Evolutionary conservation across 2,888 invertebrate genomes (phyloP), one percentile per base, ranked within the genome.

Genomic region (Drosophila anceps): DNA sequence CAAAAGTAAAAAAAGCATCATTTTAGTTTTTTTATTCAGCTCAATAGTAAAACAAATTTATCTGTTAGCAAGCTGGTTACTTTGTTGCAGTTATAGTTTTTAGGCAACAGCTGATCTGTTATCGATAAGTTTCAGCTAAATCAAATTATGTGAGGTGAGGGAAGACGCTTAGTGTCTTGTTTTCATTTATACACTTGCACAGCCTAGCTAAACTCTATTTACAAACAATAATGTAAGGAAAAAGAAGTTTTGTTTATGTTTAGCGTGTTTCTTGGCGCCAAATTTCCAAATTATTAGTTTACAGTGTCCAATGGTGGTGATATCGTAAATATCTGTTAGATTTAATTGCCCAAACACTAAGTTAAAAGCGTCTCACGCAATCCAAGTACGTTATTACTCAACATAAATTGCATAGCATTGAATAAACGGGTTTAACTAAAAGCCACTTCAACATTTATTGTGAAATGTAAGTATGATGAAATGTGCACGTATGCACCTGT

Each of bases 401-500:
- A 78, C 41, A 41, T 27, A 69, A 76, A 73, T 62, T 65, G 46
- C 64, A 27, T 24, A 37, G 35, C 39, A 41, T 39, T 58, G n/a
- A 10, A 44, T 15, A 53, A 69, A 77, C 76, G 46, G 66, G 78
- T 74, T 77, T 69, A 20, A n/a, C 24, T 20, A 9, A 61, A 29
- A 8, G 13, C 27, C 18, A 37, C 2, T 72, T 62, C n/a, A 31
- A 24, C 33, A 50, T 60, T n/a, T 37, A 9, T 70, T 66, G 60
- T 33, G 50, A 78, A 78, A 66, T 70, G 76, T 77, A 61, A 78
- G 76, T 78, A 58, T 74, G 66, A 74, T 77, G 70, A 74, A 77
- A 69, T 73, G 29, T 29, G n/a, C 6, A 35, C 10, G 6, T 29
- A 33, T 35, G 18, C 15, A 35, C 20, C 18, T 24, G n/a, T 20